Conservation (phyloP, 1,140 invertebrate genomes). For the Heliothis subflexa region DNA sequence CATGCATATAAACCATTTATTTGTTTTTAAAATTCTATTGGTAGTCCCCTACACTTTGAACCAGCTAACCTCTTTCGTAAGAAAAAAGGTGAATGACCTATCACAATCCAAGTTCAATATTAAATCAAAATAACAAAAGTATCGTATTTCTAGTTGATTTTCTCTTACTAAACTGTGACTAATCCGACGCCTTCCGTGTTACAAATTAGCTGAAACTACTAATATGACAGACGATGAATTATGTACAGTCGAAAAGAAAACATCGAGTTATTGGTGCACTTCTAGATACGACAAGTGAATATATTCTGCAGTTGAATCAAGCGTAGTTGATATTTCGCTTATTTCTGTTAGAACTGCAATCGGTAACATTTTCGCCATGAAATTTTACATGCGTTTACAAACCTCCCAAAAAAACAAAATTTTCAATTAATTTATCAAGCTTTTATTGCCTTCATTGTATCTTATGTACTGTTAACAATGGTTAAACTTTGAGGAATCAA, state of each 20-base stretch:
- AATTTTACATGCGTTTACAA: too few relatives aligned
- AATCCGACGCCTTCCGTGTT: constrained; percentile 37
- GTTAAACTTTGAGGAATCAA: too few relatives aligned
- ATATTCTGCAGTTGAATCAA: background rate
- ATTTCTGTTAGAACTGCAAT: too few relatives aligned
- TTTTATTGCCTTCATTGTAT: too few relatives aligned
- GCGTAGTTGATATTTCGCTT: background rate
- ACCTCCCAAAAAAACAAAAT: too few relatives aligned
- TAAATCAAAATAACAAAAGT: constrained; percentile 31
- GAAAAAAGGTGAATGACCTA: background rate
- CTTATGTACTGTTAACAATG: too few relatives aligned
- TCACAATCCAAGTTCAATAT: background rate
- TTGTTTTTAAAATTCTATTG: too few relatives aligned
- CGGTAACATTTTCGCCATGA: too few relatives aligned
- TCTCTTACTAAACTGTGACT: constrained; percentile 30
- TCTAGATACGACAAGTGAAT: background rate
- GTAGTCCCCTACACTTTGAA: too few relatives aligned
- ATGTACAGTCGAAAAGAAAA: constrained; percentile 44
- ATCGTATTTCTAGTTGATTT: constrained; percentile 27
- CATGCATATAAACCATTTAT: background rate
- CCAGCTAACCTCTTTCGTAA: too few relatives aligned
- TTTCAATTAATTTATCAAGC: too few relatives aligned
- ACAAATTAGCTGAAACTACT: constrained; percentile 43
- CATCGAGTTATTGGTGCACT: background rate
- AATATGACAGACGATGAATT: constrained; percentile 45